A percentile compares a stretch with the other conserved stretches of the same genome.
Evolutionary conservation across 2,113 vertebrate species (phyloP).

Genomic region (Formicarius rufipectus): DNA sequence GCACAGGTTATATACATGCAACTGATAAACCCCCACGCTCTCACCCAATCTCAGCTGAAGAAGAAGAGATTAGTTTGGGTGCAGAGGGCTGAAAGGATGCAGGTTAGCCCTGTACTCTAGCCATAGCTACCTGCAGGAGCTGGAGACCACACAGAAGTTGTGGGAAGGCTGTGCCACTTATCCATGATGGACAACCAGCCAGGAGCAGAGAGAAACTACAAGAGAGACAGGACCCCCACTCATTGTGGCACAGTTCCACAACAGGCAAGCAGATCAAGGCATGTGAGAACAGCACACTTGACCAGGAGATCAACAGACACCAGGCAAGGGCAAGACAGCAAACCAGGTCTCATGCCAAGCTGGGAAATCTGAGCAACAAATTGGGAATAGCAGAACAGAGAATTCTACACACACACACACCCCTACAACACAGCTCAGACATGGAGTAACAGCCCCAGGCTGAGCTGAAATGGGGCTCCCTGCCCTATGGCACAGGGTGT

Average conservation of each 20-base stretch:
- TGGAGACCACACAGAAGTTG: background rate
- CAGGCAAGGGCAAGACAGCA: background rate
- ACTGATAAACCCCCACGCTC: background rate
- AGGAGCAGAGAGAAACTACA: background rate
- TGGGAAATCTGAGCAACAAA: background rate
- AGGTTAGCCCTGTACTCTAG: background rate
- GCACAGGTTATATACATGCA: background rate
- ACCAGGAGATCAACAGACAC: background rate
- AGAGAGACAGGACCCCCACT: background rate
- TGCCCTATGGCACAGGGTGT: too few relatives aligned
- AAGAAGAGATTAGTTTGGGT: background rate
- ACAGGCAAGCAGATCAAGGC: background rate
- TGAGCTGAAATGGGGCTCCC: background rate
- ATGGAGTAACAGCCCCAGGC: background rate
- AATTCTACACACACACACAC: rapidly evolving
- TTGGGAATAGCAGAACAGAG: rapidly evolving
- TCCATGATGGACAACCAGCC: background rate
- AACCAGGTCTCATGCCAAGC: background rate
- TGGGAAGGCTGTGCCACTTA: background rate
- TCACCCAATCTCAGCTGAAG: background rate
- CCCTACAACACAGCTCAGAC: background rate
- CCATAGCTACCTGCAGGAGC: background rate
- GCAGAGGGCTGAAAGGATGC: background rate
- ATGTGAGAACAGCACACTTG: rapidly evolving
- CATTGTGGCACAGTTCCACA: too few relatives aligned